Conservation (phyloP, 2,113 vertebrate genomes). For the Melanocharis versteri region DNA sequence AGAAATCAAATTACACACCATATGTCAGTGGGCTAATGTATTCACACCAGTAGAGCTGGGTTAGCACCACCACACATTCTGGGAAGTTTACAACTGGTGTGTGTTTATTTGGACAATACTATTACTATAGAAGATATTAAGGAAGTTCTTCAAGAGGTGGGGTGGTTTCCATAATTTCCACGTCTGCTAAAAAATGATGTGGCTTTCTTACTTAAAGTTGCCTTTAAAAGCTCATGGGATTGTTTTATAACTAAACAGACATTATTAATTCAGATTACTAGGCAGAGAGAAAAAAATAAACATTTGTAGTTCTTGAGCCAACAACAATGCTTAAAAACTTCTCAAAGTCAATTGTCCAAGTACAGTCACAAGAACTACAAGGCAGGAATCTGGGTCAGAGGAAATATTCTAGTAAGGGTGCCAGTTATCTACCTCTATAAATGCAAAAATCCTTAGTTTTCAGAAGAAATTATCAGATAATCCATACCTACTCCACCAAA, state of each 20-base stretch:
- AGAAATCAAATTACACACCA: neutral
- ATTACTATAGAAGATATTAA: neutral
- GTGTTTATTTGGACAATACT: conserved; percentile 24
- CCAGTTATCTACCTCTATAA: neutral
- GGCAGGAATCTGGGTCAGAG: neutral
- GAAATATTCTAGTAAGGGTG: neutral
- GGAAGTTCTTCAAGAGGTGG: neutral
- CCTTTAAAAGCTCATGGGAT: neutral
- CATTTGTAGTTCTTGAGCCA: neutral
- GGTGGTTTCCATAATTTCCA: neutral
- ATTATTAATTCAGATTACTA: neutral
- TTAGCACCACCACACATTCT: neutral
- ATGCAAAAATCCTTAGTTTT: neutral
- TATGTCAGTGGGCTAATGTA: neutral
- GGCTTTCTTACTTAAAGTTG: neutral
- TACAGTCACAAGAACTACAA: neutral
- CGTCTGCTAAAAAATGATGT: neutral
- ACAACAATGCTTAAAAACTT: neutral
- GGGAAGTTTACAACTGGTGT: neutral
- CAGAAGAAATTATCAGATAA: neutral
- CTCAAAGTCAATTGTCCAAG: neutral
- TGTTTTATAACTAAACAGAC: neutral
- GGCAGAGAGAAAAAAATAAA: neutral
- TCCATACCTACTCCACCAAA: neutral
- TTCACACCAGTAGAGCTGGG: neutral